These are phyloP conservation scores for Cantharis rustica DNA, from an alignment of 2,888 invertebrate species.

Conservation along the genomic window DNA sequence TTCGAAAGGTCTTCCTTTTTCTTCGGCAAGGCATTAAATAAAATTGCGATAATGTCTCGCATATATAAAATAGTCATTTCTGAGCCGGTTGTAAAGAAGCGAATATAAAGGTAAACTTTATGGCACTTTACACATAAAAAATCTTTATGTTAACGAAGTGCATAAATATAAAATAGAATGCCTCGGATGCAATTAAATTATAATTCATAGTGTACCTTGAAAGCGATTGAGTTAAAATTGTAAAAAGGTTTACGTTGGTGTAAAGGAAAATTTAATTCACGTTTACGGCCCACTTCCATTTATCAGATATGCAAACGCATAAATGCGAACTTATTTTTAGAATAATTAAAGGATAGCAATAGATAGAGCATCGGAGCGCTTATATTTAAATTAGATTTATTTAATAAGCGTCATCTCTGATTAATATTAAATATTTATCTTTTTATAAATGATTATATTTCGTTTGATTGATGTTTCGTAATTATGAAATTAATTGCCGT, in stretches of 20 bases:
- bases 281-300: not conserved
- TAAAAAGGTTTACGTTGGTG: not conserved
- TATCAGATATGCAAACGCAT: not conserved
- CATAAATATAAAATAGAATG: not conserved
- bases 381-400: not conserved
- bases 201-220: not conserved
- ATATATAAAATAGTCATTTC: not conserved
- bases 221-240: not conserved
- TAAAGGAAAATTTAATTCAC: not conserved
- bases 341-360: not conserved
- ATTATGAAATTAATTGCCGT: not conserved
- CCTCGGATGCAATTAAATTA: not conserved
- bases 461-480: not conserved
- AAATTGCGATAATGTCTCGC: not conserved
- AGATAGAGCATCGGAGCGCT: not conserved
- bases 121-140: not conserved
- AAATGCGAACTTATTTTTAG: not conserved
- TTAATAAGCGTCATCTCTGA: not conserved
- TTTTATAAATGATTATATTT: not conserved
- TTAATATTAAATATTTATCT: not conserved
- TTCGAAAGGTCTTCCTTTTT: not conserved
- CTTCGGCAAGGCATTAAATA: not conserved
- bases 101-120: constrained; percentile 1
- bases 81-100: not conserved
- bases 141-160: constrained; percentile 2